These are phyloP conservation scores for Emydoidea blandingii DNA, from an alignment of 2,797 vertebrate species.

Conservation along the genomic window DNA sequence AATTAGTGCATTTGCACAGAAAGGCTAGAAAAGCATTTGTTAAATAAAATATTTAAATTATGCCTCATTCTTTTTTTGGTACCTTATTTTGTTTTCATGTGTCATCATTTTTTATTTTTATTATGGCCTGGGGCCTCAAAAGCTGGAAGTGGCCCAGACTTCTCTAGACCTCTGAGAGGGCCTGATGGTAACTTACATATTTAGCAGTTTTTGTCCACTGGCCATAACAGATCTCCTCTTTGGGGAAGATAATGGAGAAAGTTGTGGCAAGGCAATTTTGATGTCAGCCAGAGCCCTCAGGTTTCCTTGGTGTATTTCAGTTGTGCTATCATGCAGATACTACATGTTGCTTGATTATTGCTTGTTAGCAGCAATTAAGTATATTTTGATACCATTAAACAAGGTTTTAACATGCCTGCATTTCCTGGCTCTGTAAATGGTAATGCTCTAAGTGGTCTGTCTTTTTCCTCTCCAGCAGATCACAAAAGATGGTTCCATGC, in stretches of 20 bases:
- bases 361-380: background rate
- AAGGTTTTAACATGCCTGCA: background rate
- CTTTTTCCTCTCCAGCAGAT: background rate
- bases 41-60: too few species aligned
- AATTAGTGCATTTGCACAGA: too few species aligned
- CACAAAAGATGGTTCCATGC: background rate
- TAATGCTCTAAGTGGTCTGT: background rate
- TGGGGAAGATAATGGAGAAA: background rate
- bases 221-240: background rate
- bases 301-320: background rate
- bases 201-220: background rate
- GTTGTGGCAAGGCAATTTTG: background rate
- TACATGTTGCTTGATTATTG: background rate
- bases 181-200: background rate
- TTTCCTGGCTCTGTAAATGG: background rate
- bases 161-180: too few species aligned
- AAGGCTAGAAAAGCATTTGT: too few species aligned
- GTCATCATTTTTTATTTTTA: too few species aligned
- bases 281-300: background rate
- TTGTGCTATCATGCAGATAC: background rate
- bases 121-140: too few species aligned
- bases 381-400: accelerated
- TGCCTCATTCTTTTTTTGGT: too few species aligned
- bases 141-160: too few species aligned
- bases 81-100: too few species aligned